Evolutionary conservation across 2,113 vertebrate species (phyloP).

Genomic region (Pycnonotus jocosus): DNA sequence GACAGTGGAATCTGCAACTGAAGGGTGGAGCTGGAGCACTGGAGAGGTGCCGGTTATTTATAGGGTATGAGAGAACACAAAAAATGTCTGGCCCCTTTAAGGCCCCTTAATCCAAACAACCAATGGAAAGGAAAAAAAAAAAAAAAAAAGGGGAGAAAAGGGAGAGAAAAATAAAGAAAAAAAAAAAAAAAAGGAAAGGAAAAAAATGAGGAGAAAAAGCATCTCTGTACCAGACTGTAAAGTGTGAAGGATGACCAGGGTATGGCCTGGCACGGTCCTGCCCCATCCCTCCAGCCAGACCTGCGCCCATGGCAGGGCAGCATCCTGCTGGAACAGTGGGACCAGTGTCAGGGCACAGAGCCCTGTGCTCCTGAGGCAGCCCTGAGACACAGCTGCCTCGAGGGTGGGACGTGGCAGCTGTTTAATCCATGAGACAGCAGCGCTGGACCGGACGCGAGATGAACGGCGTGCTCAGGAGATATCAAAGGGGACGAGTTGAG

Average conservation of each 20-base stretch:
- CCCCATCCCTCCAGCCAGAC: not conserved
- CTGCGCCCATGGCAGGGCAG: not conserved
- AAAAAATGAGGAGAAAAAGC: not conserved
- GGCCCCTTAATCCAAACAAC: conserved; percentile 63
- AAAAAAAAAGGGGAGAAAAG: not conserved
- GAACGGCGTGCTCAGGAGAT: not conserved
- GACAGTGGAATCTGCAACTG: conserved; percentile 58
- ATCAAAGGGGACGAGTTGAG: not conserved
- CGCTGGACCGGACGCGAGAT: not conserved
- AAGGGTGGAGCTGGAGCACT: conserved; percentile 55
- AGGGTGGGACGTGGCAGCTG: conserved; percentile 54
- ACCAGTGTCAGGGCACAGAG: not conserved
- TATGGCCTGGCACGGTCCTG: not conserved
- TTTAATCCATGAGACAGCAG: conserved; percentile 13
- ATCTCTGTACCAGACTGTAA: not conserved
- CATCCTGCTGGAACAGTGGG: rapidly evolving
- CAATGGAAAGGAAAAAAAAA: conserved; percentile 9
- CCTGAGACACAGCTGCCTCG: not conserved
- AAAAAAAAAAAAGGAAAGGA: not conserved
- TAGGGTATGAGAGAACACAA: conserved; percentile 63
- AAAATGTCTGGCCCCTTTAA: conserved; percentile 64
- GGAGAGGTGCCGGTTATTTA: conserved; percentile 66
- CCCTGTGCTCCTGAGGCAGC: not conserved
- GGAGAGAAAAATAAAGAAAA: not conserved
- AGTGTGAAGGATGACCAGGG: not conserved